These are phyloP conservation scores for Listronotus bonariensis DNA, from an alignment of 1,140 invertebrate species.

Conservation along the genomic window DNA sequence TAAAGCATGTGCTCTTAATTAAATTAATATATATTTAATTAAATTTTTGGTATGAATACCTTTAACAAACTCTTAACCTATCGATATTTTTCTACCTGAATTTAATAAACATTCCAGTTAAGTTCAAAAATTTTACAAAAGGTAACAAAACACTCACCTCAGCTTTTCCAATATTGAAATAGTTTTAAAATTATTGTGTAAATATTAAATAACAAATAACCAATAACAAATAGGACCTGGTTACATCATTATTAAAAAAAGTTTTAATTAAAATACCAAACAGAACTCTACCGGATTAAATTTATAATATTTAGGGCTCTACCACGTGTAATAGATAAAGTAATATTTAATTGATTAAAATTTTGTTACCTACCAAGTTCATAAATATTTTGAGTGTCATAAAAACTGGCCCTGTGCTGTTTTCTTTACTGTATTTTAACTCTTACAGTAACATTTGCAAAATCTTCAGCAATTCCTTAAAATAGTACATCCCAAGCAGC, in stretches of 20 bases:
- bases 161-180: no score
- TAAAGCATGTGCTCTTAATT: no score
- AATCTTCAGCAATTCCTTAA: no score
- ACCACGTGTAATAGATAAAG: background rate
- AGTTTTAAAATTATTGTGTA: background rate
- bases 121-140: constrained; percentile 4
- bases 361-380: constrained; percentile 2
- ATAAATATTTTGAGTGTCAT: background rate
- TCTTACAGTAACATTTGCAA: no score
- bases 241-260: background rate
- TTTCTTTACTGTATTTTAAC: no score
- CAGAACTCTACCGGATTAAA: no score
- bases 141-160: background rate
- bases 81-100: background rate
- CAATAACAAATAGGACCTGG: background rate
- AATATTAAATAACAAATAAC: constrained; percentile 9
- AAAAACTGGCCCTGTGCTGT: no score
- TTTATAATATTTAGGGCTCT: no score
- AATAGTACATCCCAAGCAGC: no score
- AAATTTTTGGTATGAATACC: no score
- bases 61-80: background rate
- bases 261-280: no score
- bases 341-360: background rate
- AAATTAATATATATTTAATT: no score
- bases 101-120: background rate